Evolutionary conservation across 2,113 vertebrate species (phyloP), one percentile per base, ranked within the genome.

Genomic region (Paraplagusia blochii): DNA sequence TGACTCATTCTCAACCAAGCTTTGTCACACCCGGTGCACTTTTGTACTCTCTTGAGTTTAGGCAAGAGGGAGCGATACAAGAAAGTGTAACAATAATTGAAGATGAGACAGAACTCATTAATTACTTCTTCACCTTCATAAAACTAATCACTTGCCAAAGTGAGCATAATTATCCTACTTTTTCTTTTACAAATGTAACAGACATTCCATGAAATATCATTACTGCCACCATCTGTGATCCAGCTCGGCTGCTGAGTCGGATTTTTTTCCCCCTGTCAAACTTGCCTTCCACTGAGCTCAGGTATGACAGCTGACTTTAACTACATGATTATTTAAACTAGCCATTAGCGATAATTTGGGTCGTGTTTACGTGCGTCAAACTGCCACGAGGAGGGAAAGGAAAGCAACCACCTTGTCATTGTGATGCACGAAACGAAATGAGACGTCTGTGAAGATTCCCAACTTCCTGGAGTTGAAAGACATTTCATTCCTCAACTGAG

Each of bases 131-230:
- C 74, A 66, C 80, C 80, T 74, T 72, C 65, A 67, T 85, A 76
- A 74, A 86, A 81, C 72, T 67, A 86, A 88, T 88, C 79, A 74
- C 79, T 80, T 47, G 71, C 79, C 77, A 79, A 79, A 85, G 74
- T 69, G 78, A 80, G 85, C 84, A 80, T 76, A 85, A 87, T 88
- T 68, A 83, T 80, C 68, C 45, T 70, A 75, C 72, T 77, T 85
- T n/a, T 73, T 78, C 22, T 51, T 77, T 87, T 83, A 8, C 9
- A 76, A 71, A 87, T 49, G 68, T 65, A 57, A 52, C 69, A 78
- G 86, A 84, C 84, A 76, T 69, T 80, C 67, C 75, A 67, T 82
- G 79, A 88, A 87, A 87, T 77, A 77, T 84, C 80, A 84, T 85
- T 85, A 79, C 66, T 68, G 34, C 60, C 65, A 44, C 74, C 80